phyloP scores from a whole-genome alignment of 2,888 invertebrate species.

The Volucella inflata region DNA sequence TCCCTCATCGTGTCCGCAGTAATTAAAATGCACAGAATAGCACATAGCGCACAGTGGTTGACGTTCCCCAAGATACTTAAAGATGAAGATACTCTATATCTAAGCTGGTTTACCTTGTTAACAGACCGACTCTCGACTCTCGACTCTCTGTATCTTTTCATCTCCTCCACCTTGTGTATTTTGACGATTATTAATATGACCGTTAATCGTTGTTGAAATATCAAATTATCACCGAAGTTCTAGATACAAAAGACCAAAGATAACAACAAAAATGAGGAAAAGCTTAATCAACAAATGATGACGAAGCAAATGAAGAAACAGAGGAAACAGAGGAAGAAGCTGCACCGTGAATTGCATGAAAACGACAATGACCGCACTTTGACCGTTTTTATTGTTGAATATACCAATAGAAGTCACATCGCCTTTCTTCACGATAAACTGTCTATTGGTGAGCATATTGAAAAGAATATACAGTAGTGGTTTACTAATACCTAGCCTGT shows the following conservation, averaged over 20 bases:
- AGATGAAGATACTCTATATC: not conserved
- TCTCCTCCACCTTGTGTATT: not conserved
- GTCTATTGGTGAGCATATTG: no score
- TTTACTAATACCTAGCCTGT: no score
- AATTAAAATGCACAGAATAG: slow-evolving; percentile 11
- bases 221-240: not conserved
- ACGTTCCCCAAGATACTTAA: not conserved
- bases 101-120: not conserved
- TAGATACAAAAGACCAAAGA: not conserved
- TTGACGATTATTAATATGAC: slow-evolving; percentile 1
- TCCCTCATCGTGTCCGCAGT: not conserved
- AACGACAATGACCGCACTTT: no score
- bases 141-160: slow-evolving; percentile 6
- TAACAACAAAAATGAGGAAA: not conserved
- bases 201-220: slow-evolving; percentile 26
- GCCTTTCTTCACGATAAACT: no score
- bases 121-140: not conserved
- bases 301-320: no score
- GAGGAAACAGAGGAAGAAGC: slow-evolving; percentile 14
- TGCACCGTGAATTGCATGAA: slow-evolving; percentile 43
- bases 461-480: no score
- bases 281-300: slow-evolving; percentile 2
- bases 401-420: no score
- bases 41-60: not conserved
- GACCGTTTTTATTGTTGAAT: no score